Base-by-base conservation (phyloP, 2,797 vertebrate species). In the Danio jaintianensis region DNA sequence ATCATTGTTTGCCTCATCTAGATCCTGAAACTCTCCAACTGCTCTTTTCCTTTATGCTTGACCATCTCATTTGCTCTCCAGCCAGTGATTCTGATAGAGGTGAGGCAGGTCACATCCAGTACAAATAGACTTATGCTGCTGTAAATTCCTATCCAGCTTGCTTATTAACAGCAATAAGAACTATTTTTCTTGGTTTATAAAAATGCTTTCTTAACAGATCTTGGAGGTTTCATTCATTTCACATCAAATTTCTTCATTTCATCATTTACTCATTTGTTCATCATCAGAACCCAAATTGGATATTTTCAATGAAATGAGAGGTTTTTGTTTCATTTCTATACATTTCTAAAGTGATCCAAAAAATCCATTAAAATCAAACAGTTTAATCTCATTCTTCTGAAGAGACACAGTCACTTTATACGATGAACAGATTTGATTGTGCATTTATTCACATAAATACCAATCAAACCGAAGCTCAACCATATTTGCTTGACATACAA, bases 71-170 rank as follows among this genome's bases (percentile, higher is more conserved):
- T 59, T 50, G 61, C 18, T 53, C 38, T 45, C 43, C 12, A 68
- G 38, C 20, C 61, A 53, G 50, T 50, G n/a, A 53, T 61, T 71
- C n/a, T 45, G 40, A 58, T 13, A 59, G 43, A 80, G 48, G 15
- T 71, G 50, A 80, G 5, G 18, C 3, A 4, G 20, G 58, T 52
- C 55, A 22, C 18, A 15, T 36, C 8, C 7, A 50, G 22, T 50
- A 36, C 74, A 82, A 63, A 77, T 20, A 22, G n/a, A 7, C 58
- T 63, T 22, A 50, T 69, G 40, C 75, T 66, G 29, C 52, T 36
- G 53, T 64, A 73, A 29, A 29, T 29, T 29, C 29, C 29, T 47
- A 36, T 29, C 53, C 62, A 52, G 18, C 50, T 53, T 48, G 58
- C 64, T 22, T 45, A 52, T 75, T 52, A 59, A 52, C 16, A 55